These are phyloP conservation scores for Thymelicus acteon DNA, from an alignment of 2,888 invertebrate species.

Conservation along the genomic window DNA sequence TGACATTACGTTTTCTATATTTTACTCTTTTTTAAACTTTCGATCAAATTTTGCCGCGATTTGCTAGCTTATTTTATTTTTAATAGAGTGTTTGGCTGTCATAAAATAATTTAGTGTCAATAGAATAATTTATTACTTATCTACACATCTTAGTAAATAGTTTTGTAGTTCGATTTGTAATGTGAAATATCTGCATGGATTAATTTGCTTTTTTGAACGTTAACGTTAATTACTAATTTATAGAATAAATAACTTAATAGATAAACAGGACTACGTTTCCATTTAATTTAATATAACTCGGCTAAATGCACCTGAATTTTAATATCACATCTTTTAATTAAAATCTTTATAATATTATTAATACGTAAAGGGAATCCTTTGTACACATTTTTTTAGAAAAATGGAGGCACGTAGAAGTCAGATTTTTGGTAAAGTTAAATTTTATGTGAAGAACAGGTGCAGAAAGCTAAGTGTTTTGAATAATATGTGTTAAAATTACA, in stretches of 20 bases:
- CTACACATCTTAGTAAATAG: conserved; percentile 26
- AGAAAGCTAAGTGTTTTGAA: too few relatives aligned
- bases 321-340: neutral
- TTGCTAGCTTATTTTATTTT: conserved; percentile 29
- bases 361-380: too few relatives aligned
- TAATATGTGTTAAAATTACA: too few relatives aligned
- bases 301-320: neutral
- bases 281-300: neutral
- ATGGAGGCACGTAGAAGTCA: too few relatives aligned
- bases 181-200: conserved; percentile 26
- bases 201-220: conserved; percentile 22
- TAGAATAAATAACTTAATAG: too few relatives aligned
- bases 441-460: too few relatives aligned
- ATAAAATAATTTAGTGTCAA: neutral
- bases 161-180: conserved; percentile 23
- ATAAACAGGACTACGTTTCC: neutral
- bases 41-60: conserved; percentile 21
- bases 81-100: conserved; percentile 19
- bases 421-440: too few relatives aligned
- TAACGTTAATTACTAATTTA: conserved; percentile 14
- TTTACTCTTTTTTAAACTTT: conserved; percentile 29
- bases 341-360: neutral
- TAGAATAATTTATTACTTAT: conserved; percentile 3
- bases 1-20: conserved; percentile 41
- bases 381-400: too few relatives aligned